Evolutionary conservation across 2,888 invertebrate species (phyloP), one percentile per base, ranked within the genome.

Genomic region (Tubulanus polymorphus): DNA sequence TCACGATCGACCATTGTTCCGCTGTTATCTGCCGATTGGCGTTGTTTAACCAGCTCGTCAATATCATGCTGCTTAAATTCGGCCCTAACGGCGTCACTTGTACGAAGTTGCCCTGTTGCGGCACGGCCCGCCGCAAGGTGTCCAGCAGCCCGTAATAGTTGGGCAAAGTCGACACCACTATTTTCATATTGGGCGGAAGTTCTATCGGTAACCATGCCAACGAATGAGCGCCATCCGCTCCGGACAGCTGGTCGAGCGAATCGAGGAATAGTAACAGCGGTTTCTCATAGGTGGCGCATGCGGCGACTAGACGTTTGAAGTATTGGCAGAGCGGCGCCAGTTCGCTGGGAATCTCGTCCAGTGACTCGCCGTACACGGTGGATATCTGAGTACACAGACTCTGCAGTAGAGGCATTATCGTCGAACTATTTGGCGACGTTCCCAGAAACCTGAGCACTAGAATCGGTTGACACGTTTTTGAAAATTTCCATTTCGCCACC

Each of bases 391-490:
- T 91, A 77, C 94, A 96, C 61, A 97, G 90, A 35, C 93, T 94
- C 61, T 93, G 93, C 26, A 97, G 84, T 0, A 96, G 90, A 0
- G 95, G 95, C 0, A 93, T 91, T 46, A 96, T 83, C 26, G 93
- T 92, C 64, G 94, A 94, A 63, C 93, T 94, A 79, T 96, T 95
- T 1, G 97, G 96, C 12, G 96, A 96, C 1, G 95, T 96, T 26
- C 97, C 97, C 29, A 97, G 84, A 78, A 96, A 97, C 60, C 96
- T 83, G 55, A 96, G 86, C 59, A 95, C 85, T 75, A 91, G 89
- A 23, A 94, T 86, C 0, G 95, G 93, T 51, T 63, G n/a, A 32
- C 37, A 51, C 30, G 5, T 15, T 15, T 15, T 15, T n/a, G n/a
- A n/a, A n/a, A n/a, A n/a, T n/a, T n/a, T n/a, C n/a, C n/a, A n/a